Conservation (phyloP, 2,113 vertebrate species). For the Meleagris gallopavo region DNA sequence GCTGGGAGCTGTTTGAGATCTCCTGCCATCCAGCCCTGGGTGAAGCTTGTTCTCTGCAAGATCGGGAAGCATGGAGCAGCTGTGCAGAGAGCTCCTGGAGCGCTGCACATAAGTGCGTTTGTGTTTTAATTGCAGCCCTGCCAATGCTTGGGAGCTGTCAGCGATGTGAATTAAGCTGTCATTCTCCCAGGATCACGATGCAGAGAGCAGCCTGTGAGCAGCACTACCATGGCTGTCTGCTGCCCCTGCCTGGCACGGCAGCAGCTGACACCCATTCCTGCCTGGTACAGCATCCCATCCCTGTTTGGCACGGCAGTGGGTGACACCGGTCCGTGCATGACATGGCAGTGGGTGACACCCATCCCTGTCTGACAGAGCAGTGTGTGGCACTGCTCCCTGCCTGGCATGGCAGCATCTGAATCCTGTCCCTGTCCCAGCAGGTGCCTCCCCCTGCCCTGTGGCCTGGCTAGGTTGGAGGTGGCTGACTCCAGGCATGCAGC, state of each 20-base stretch:
- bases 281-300: neutral
- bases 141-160: neutral
- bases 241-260: slow-evolving; percentile 31
- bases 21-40: neutral
- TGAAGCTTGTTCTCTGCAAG: neutral
- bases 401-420: no score
- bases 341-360: no score
- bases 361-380: no score
- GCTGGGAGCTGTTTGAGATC: neutral
- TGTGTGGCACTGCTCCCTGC: no score
- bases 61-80: neutral
- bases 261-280: neutral
- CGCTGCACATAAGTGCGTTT: neutral
- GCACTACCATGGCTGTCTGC: neutral
- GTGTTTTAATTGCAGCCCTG: neutral
- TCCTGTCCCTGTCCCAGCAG: no score
- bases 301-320: no score
- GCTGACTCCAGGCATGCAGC: no score
- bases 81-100: neutral
- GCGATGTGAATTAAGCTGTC: neutral
- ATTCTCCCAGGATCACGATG: neutral
- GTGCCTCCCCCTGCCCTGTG: no score
- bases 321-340: no score
- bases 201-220: neutral
- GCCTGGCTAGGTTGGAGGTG: no score